Conservation (phyloP, 1,140 invertebrate species). For the Daktulosphaira vitifoliae region DNA sequence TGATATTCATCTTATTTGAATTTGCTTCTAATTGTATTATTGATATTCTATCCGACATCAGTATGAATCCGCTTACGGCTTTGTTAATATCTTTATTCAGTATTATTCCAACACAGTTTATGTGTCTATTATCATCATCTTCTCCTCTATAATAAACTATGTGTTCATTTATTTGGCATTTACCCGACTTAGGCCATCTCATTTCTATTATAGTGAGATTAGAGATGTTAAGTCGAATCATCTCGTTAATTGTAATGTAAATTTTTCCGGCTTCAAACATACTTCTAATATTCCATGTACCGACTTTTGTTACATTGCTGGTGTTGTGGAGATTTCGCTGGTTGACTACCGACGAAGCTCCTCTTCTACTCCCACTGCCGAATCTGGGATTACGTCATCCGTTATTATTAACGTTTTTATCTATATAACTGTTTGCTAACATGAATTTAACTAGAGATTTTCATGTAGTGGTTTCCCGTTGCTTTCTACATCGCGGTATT, state of each 20-base stretch:
- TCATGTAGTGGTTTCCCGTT: neutral
- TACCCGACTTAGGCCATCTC: constrained; percentile 33
- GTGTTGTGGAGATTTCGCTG: constrained; percentile 3
- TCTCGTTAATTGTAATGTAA: constrained; percentile 34
- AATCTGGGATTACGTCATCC: neutral
- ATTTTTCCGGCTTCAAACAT: constrained; percentile 37
- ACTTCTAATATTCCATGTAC: constrained; percentile 37
- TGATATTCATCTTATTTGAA: constrained; percentile 38
- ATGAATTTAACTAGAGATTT: constrained; percentile 1
- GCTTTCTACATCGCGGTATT: neutral
- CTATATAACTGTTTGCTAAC: constrained; percentile 11
- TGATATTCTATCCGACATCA: constrained; percentile 35
- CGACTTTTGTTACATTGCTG: constrained; percentile 32
- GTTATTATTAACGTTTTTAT: neutral
- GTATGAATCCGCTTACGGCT: constrained; percentile 5
- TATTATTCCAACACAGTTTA: constrained; percentile 36
- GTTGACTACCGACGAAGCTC: neutral
- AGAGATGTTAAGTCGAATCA: constrained; percentile 32
- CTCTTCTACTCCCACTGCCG: neutral
- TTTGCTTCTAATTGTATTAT: constrained; percentile 33
- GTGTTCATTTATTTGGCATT: constrained; percentile 33
- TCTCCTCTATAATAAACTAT: neutral
- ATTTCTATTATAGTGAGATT: constrained; percentile 35
- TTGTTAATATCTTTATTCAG: constrained; percentile 15
- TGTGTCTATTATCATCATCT: constrained; percentile 14